A percentile compares a stretch with the other conserved stretches of the same genome.
phyloP scores from a whole-genome alignment of 2,888 invertebrate species.

The Orthonychiurus folsomi region DNA sequence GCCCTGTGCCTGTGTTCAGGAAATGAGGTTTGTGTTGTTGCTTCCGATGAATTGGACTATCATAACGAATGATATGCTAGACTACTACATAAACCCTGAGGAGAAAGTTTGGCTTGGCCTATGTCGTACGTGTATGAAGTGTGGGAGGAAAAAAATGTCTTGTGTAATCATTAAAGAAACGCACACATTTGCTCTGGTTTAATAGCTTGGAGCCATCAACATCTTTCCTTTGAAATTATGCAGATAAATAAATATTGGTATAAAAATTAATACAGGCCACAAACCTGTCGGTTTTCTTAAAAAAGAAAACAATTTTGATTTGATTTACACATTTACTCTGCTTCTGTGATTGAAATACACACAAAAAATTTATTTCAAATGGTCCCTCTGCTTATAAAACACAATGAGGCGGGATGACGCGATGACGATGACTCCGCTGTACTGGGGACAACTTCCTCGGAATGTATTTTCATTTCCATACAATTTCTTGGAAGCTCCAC shows the following conservation, averaged over 20 bases:
- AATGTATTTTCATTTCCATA: no score
- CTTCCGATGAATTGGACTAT: neutral
- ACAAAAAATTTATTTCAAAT: neutral
- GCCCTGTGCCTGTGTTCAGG: neutral
- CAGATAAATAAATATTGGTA: no score
- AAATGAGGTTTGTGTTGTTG: neutral
- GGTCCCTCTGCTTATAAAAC: neutral
- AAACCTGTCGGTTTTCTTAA: no score
- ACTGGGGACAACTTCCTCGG: no score
- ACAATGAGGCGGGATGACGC: neutral
- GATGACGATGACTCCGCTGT: no score
- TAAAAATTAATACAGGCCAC: no score
- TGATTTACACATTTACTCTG: neutral
- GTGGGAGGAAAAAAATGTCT: neutral
- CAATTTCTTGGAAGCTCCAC: no score
- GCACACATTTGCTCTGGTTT: no score
- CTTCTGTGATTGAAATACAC: neutral
- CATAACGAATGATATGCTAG: neutral
- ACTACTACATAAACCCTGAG: neutral
- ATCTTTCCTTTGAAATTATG: no score
- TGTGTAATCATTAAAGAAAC: no score
- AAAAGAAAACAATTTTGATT: neutral
- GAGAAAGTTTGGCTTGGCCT: neutral
- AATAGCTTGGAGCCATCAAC: neutral
- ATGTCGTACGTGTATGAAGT: neutral